Conservation (phyloP, 2,113 vertebrate genomes). For the Pagrus major region DNA sequence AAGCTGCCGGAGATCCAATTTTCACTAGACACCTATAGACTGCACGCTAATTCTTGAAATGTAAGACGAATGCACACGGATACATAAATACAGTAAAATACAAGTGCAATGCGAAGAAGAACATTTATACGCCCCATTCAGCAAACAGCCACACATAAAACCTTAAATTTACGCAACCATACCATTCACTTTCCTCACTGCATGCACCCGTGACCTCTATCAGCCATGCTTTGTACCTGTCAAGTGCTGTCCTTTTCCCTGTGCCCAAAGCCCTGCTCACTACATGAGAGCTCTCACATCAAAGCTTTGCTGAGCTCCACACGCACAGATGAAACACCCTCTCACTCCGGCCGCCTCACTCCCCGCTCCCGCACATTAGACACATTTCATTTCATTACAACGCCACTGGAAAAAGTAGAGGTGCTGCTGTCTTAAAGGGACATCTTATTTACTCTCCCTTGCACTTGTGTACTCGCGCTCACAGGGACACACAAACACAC, state of each 20-base stretch:
- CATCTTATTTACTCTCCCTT: constrained; percentile 75
- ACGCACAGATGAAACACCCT: constrained; percentile 83
- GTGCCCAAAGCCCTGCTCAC: constrained; percentile 79
- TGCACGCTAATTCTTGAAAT: constrained; percentile 26
- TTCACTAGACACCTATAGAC: constrained; percentile 36
- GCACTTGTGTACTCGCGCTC: constrained; percentile 34
- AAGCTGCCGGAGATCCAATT: constrained; percentile 39
- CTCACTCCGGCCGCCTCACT: constrained; percentile 75
- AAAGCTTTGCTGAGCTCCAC: constrained; percentile 83
- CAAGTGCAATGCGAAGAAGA: constrained; percentile 27
- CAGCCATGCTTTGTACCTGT: constrained; percentile 86
- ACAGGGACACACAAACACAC: constrained; percentile 4
- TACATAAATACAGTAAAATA: constrained; percentile 45
- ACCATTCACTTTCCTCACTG: constrained; percentile 67
- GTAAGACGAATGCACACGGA: constrained; percentile 2
- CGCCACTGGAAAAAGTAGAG: constrained; percentile 74
- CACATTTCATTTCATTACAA: constrained; percentile 83
- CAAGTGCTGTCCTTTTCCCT: constrained; percentile 83
- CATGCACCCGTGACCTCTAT: constrained; percentile 79
- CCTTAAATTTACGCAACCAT: constrained; percentile 66
- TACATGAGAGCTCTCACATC: constrained; percentile 84
- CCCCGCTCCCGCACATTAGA: constrained; percentile 80
- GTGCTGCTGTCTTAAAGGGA: constrained; percentile 80
- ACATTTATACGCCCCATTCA: constrained; percentile 48
- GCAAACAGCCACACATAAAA: constrained; percentile 46